A percentile compares a stretch with the other conserved stretches of the same genome.
Conservation (phyloP, 2,797 vertebrate genomes). For the Rhynchotus rufescens region DNA sequence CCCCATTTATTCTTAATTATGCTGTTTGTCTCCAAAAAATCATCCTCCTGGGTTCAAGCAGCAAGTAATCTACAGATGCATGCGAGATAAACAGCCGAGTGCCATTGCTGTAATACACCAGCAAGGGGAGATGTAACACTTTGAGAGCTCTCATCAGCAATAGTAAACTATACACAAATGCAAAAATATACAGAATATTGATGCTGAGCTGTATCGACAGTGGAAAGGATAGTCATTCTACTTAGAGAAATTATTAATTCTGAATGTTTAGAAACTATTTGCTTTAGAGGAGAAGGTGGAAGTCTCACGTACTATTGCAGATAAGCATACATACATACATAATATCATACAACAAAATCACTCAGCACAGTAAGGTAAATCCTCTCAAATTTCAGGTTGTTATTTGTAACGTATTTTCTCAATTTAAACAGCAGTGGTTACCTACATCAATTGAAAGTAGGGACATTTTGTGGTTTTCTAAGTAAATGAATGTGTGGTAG, state of each 20-base stretch:
- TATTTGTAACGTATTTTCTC: neutral
- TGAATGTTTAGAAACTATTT: neutral
- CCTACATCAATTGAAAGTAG: neutral
- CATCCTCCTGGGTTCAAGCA: neutral
- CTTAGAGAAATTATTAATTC: conserved; percentile 17
- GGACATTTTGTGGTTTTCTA: neutral
- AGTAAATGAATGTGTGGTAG: neutral
- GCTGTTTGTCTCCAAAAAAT: neutral
- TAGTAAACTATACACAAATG: neutral
- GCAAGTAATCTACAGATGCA: neutral
- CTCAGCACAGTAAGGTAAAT: neutral
- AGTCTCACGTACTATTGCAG: neutral
- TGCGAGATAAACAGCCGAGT: neutral
- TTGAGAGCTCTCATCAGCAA: conserved; percentile 46
- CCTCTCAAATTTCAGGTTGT: neutral
- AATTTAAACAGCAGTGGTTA: neutral
- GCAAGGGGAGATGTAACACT: conserved; percentile 83
- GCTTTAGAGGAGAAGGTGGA: neutral
- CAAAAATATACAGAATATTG: neutral
- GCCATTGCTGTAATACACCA: conserved; percentile 73
- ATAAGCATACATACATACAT: neutral
- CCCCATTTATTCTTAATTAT: neutral
- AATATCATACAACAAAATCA: neutral
- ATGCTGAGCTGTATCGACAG: conserved; percentile 6
- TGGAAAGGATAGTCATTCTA: conserved; percentile 47